Base-by-base conservation (phyloP, 2,113 vertebrate species). In the Solea senegalensis region DNA sequence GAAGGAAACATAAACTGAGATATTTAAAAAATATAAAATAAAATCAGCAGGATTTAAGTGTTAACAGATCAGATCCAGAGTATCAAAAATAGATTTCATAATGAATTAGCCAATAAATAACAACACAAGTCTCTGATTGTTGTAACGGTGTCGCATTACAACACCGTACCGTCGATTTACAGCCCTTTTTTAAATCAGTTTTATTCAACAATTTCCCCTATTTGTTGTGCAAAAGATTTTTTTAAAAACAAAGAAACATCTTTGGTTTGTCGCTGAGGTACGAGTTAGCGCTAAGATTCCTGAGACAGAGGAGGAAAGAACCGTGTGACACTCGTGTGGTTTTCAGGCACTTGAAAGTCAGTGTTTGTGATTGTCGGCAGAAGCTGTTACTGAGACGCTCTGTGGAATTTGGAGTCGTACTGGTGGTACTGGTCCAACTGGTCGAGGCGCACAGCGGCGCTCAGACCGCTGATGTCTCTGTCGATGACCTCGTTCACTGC, bases 401-500 rank as follows among this genome's bases (percentile, higher is more conserved):
- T 74, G 0, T 58, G 50, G 82, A 74, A 86, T 5, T 67, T 69
- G 14, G n/a, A 59, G 74, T 65, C 60, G 21, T 39, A 73, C 65
- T 16, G 80, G 21, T 60, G 62, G 61, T 44, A 65, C 76, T 59
- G 69, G 61, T 76, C 80, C 2, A 41, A 53, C 54, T 64, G 80
- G 69, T 76, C 54, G 0, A 53, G 53, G 41, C 76, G 69, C 26
- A 12, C 12, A 12, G 26, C 3, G 65, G 78, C 3, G 46, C 72
- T 72, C 69, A 81, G 69, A 9, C 81, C 56, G 45, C 86, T 15
- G 26, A 91, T 86, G 83, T 94, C 93, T 76, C 92, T 76, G 67
- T 88, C 87, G 34, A 94, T 94, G 52, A 94, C 91, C 80, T 94
- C 92, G 2, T 90, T 93, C 75, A 94, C 92, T 94, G 82, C 46